These are phyloP conservation scores for Hirundichthys speculiger DNA, from an alignment of 2,113 vertebrate genomes.

Conservation along the genomic window DNA sequence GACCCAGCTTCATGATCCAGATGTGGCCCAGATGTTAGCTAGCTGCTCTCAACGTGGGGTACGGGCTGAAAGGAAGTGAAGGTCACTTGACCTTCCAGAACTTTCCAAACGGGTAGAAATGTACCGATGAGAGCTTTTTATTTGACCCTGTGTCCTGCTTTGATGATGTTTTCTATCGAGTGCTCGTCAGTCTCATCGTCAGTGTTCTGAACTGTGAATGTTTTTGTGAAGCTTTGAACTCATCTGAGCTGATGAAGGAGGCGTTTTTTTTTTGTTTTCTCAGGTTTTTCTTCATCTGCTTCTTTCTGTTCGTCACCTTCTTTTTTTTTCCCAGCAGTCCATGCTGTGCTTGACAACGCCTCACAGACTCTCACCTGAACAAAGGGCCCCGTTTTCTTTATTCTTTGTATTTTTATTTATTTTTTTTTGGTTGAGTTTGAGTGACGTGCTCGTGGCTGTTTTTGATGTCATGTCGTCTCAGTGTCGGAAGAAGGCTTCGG, in stretches of 20 bases:
- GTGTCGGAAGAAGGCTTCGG: constrained; percentile 54
- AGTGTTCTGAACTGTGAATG: no score
- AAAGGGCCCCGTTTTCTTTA: no score
- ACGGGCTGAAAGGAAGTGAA: no score
- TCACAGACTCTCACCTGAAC: constrained; percentile 48
- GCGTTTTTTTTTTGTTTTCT: constrained; percentile 10
- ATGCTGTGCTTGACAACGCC: constrained; percentile 60
- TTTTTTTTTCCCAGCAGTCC: constrained; percentile 57
- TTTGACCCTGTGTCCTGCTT: no score
- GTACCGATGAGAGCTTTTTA: no score
- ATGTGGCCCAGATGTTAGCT: no score
- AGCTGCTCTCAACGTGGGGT: no score
- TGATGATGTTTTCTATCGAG: no score
- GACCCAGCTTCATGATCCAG: no score
- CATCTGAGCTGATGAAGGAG: background rate
- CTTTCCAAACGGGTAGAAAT: no score
- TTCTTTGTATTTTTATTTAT: constrained; percentile 16
- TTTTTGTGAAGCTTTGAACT: background rate
- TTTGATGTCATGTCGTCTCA: constrained; percentile 46
- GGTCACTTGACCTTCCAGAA: no score
- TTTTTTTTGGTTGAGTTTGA: constrained; percentile 44
- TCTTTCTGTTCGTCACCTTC: constrained; percentile 73
- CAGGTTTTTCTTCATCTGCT: constrained; percentile 71
- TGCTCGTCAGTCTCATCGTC: no score
- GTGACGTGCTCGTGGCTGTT: constrained; percentile 56